Evolutionary conservation across 1,140 invertebrate species (phyloP), one percentile per base, ranked within the genome.

Genomic region (Ylistrum balloti): DNA sequence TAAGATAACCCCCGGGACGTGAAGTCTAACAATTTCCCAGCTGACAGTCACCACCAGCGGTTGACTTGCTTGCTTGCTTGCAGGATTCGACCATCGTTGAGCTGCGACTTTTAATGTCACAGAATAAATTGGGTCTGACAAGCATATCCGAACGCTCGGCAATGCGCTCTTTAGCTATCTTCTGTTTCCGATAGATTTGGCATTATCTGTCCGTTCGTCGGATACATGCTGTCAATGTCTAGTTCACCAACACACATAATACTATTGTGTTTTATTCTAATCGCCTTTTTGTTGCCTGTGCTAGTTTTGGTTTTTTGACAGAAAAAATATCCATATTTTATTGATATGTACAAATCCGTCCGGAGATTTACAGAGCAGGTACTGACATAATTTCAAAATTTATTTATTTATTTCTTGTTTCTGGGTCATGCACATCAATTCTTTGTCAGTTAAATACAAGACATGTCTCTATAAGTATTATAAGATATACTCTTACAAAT

Each of bases 91-190:
- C n/a, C n/a, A n/a, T n/a, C n/a, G n/a, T n/a, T n/a, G n/a, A n/a
- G n/a, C n/a, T n/a, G 22, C 56, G n/a, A 74, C 56, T n/a, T 74
- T 74, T n/a, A 74, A n/a, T n/a, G 56, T 74, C 56, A 74, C n/a
- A 7, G n/a, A 3, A n/a, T 28, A 74, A 74, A 74, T 74, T 74
- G 56, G 17, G 28, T 5, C 56, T 74, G 56, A 74, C 56, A 74
- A 74, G 56, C 56, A 28, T n/a, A 74, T 74, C 56, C 56, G 56
- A 74, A 74, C 22, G 13, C 56, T 74, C 56, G 56, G 56, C 22
- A 11, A 74, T n/a, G 56, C 15, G n/a, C 56, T 74, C 22, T 74
- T 28, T 0, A 74, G 56, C 22, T 74, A 74, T 74, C 56, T 74
- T 22, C 22, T n/a, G 56, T 28, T 74, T 74, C 56, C 56, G 56